Base-by-base conservation (phyloP, 2,113 vertebrate genomes). In the Epinephelus lanceolatus region DNA sequence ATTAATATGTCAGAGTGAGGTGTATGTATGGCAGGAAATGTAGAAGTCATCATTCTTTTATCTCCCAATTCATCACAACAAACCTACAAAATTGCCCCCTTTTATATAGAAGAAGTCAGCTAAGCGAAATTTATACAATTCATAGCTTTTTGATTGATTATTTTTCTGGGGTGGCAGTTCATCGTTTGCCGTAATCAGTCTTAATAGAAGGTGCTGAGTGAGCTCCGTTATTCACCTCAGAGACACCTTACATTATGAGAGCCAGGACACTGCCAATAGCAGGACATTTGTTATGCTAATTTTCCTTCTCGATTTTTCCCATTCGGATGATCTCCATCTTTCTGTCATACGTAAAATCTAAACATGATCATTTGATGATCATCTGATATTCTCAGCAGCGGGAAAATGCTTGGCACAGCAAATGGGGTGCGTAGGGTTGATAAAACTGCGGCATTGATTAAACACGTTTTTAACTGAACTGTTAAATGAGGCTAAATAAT, bases 271-370 rank as follows among this genome's bases (percentile, higher is more conserved):
- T 71, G 83, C 79, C 81, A 81, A 74, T 30, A 81, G 72, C 53
- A 13, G 56, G 60, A 57, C 76, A 81, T 86, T 88, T 89, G 72
- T 91, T 82, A 88, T 84, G 83, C 69, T 71, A 77, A 90, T 87
- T 80, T 67, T 33, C 61, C 52, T 53, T 85, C 76, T 88, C 74
- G 71, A 51, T 70, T 82, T 76, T 12, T 51, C 45, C 61, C 52
- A 23, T 80, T 83, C 1, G 3, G 63, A 61, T 69, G 47, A 49
- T 78, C 55, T 30, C 53, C 15, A n/a, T 66, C 53, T 76, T 80
- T 83, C 67, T 81, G 45, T 83, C 67, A 19, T 42, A 51, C 30
- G 21, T 62, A 7, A 40, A 61, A 73, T 87, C 27, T 27, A 47
- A 77, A 77, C 49, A 62, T 30, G 55, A 62, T 86, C 57, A 87